Percentiles rank a stretch among this genome's conserved stretches.
Evolutionary conservation across 2,797 vertebrate species (phyloP).

Genomic region (Oceanodroma leucorhoa): DNA sequence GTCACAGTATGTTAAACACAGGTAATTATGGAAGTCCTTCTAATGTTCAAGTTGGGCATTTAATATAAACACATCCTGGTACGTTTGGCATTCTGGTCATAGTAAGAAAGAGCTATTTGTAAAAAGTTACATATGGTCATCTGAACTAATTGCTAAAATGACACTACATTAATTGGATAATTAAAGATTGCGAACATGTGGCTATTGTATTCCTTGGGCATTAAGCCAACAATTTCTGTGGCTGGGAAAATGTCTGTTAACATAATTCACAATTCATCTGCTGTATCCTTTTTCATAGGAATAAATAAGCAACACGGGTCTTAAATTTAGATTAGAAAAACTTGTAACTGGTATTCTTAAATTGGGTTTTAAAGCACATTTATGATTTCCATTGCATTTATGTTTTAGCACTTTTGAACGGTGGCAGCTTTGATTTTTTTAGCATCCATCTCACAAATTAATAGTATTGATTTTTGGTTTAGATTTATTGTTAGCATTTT

Average conservation of each 20-base stretch:
- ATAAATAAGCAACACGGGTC: constrained; percentile 47
- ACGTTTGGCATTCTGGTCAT: constrained; percentile 78
- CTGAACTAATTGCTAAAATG: constrained; percentile 77
- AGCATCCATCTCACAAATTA: constrained; percentile 51
- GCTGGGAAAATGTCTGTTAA: constrained; percentile 58
- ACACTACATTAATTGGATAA: constrained; percentile 79
- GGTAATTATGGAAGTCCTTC: neutral
- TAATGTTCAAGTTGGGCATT: neutral
- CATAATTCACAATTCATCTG: constrained; percentile 76
- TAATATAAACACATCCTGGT: constrained; percentile 47
- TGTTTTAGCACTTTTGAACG: constrained; percentile 67
- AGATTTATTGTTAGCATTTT: constrained; percentile 66
- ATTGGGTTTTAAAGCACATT: constrained; percentile 67
- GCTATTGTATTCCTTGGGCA: constrained; percentile 78
- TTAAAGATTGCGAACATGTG: constrained; percentile 77
- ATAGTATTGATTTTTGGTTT: constrained; percentile 61
- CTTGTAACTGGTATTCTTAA: constrained; percentile 60
- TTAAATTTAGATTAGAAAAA: constrained; percentile 65
- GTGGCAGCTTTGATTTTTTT: constrained; percentile 34
- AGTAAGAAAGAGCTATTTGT: constrained; percentile 68
- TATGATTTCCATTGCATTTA: constrained; percentile 43
- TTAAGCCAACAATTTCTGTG: constrained; percentile 67
- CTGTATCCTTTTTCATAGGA: constrained; percentile 56
- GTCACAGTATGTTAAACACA: neutral
- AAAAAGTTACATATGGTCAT: constrained; percentile 75